Evolutionary conservation across 2,797 vertebrate species (phyloP).

Genomic region (Alfaro cultratus): DNA sequence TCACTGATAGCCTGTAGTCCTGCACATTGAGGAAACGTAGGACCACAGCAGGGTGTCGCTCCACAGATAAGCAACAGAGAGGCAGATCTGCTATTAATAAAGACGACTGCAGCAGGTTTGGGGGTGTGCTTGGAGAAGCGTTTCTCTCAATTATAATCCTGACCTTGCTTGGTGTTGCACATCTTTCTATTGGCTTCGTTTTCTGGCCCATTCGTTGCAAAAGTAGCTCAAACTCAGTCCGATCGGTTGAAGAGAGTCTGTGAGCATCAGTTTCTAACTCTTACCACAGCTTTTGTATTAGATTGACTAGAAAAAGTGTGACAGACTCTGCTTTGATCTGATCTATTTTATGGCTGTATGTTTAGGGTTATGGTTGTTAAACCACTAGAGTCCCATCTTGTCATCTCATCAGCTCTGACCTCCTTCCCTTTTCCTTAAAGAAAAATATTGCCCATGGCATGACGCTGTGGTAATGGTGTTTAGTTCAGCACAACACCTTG

Average conservation of each 20-base stretch:
- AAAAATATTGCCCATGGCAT: not conserved
- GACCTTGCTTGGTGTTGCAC: not conserved
- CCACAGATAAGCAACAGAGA: slow-evolving; percentile 53
- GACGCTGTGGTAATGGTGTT: not conserved
- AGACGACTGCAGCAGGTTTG: slow-evolving; percentile 13
- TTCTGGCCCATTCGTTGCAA: not conserved
- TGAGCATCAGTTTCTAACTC: too few relatives aligned
- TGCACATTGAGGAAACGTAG: slow-evolving; percentile 50
- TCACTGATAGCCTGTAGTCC: slow-evolving; percentile 55
- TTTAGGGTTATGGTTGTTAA: not conserved
- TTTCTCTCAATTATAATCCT: slow-evolving; percentile 11
- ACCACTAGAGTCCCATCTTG: not conserved
- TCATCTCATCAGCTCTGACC: not conserved
- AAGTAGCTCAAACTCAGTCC: not conserved
- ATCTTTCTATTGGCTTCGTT: not conserved
- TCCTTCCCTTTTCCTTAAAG: not conserved
- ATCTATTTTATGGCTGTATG: not conserved
- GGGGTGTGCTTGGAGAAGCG: slow-evolving; percentile 2
- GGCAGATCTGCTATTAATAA: slow-evolving; percentile 57
- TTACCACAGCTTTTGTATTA: not conserved
- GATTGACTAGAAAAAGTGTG: not conserved
- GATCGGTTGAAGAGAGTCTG: not conserved
- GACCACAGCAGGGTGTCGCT: slow-evolving; percentile 48
- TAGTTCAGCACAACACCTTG: not conserved
- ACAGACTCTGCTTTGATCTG: not conserved